Conservation (phyloP, 64 coral and sea anemone genomes). For the Hydrozoanthus tunicans region DNA sequence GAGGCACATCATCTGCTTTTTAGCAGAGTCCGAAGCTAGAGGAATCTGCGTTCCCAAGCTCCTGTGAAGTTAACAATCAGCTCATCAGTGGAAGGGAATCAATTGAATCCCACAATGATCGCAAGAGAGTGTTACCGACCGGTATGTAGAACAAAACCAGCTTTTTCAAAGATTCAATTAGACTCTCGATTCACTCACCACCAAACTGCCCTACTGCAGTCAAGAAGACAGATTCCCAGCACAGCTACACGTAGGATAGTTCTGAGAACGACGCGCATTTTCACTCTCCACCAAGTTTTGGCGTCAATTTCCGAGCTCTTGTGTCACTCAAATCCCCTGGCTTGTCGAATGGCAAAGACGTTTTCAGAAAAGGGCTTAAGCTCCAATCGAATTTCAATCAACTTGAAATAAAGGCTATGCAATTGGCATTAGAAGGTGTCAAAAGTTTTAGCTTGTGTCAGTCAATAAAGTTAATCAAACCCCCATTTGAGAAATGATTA, state of each 20-base stretch:
- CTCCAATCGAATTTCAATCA: constrained; percentile 79
- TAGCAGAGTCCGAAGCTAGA: constrained; percentile 77
- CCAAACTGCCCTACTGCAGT: constrained; percentile 75
- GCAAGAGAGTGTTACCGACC: constrained; percentile 40
- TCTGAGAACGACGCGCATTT: constrained; percentile 52
- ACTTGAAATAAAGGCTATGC: constrained; percentile 83
- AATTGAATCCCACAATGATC: constrained; percentile 40
- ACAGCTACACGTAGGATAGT: constrained; percentile 61
- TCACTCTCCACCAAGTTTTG: constrained; percentile 41
- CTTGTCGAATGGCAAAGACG: constrained; percentile 46
- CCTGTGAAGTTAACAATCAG: constrained; percentile 61
- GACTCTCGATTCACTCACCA: constrained; percentile 72
- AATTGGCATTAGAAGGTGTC: constrained; percentile 96
- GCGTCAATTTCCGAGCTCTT: constrained; percentile 18
- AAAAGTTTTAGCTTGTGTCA: constrained; percentile 90
- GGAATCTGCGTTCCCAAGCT: constrained; percentile 88
- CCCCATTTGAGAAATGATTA: constrained; percentile 76
- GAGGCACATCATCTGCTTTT: constrained; percentile 78
- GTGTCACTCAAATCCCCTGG: constrained; percentile 47
- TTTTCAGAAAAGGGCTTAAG: constrained; percentile 64
- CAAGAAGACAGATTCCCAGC: constrained; percentile 21
- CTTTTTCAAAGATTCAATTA: constrained; percentile 42
- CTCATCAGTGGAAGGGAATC: constrained; percentile 30
- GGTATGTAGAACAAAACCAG: constrained; percentile 21
- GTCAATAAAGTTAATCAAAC: constrained; percentile 79